Evolutionary conservation across 2,888 invertebrate genomes (phyloP), one percentile per base, ranked within the genome.

Genomic region (Nomada lathburiana): DNA sequence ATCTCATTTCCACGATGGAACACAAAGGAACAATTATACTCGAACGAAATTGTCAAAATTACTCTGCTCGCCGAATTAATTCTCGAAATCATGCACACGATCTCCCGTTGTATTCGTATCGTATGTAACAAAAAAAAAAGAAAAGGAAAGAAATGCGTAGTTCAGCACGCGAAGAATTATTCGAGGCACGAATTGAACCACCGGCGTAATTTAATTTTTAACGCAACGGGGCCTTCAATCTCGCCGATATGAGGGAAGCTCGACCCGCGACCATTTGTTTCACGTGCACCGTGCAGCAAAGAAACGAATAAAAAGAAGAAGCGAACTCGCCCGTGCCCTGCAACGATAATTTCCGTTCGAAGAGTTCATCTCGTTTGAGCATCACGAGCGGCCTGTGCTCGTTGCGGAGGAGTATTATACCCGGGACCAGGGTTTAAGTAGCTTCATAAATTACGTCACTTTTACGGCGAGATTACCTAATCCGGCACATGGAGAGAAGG

Each of bases 371-470:
- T 75, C 67, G 63, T 62, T 44, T 13, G 47, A 60, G 20, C 60
- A 57, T 13, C 36, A 52, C 29, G 64, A 42, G 47, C 18, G 29
- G 47, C 57, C 50, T n/a, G 64, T 53, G 50, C 74, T 83, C 76
- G 65, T 63, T 74, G 79, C 55, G 62, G 52, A 20, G 5, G 57
- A 53, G 86, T 82, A 84, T 86, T 84, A 82, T 84, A 82, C 78
- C 70, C 71, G 55, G 52, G 73, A 76, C 67, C 81, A 76, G 67
- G 85, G 62, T 82, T 85, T 87, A 85, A 87, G 86, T 86, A 82
- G 83, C 77, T 81, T 87, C 86, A 86, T 87, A 86, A 87, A 87
- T 87, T 87, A 87, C 83, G 76, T 69, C 81, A 86, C 86, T 87
- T 85, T 87, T 83, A 83, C 85, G 77, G 65, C 65, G 74, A 82